Evolutionary conservation across 2,797 vertebrate species (phyloP).

Genomic region (Chromobotia macracanthus): DNA sequence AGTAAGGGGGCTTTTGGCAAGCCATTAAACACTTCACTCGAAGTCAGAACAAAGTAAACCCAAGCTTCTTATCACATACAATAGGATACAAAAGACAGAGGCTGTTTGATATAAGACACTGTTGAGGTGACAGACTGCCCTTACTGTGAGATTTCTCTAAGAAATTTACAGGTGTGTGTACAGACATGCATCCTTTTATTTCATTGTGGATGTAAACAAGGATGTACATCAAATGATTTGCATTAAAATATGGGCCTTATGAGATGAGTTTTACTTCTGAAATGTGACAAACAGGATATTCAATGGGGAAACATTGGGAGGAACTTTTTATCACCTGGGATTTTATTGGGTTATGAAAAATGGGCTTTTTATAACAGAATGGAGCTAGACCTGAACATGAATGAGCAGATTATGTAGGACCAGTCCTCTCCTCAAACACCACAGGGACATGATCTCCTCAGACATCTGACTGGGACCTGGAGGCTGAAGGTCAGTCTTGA

Average conservation of each 20-base stretch:
- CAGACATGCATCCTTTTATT: neutral
- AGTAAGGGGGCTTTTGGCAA: slow-evolving; percentile 31
- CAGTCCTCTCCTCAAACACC: neutral
- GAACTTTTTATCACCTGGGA: neutral
- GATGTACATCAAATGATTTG: neutral
- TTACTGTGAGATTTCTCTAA: neutral
- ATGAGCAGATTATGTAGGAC: neutral
- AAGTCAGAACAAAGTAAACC: slow-evolving; percentile 23
- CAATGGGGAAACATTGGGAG: too few species aligned
- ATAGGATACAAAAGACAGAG: slow-evolving; percentile 16
- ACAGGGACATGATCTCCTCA: too few species aligned
- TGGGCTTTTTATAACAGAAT: neutral
- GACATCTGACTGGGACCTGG: too few species aligned
- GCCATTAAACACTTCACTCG: slow-evolving; percentile 31
- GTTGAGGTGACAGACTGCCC: slow-evolving; percentile 5
- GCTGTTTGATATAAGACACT: slow-evolving; percentile 18
- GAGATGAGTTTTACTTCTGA: neutral
- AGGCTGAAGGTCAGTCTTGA: too few species aligned
- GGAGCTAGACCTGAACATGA: neutral
- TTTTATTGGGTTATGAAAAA: neutral
- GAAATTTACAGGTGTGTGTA: slow-evolving; percentile 12
- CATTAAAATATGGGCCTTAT: slow-evolving; percentile 1
- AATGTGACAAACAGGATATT: slow-evolving; percentile 1
- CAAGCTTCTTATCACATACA: slow-evolving; percentile 13
- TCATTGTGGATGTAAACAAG: neutral